phyloP scores from a whole-genome alignment of 1,140 invertebrate genomes.

The Glomeris maerens region DNA sequence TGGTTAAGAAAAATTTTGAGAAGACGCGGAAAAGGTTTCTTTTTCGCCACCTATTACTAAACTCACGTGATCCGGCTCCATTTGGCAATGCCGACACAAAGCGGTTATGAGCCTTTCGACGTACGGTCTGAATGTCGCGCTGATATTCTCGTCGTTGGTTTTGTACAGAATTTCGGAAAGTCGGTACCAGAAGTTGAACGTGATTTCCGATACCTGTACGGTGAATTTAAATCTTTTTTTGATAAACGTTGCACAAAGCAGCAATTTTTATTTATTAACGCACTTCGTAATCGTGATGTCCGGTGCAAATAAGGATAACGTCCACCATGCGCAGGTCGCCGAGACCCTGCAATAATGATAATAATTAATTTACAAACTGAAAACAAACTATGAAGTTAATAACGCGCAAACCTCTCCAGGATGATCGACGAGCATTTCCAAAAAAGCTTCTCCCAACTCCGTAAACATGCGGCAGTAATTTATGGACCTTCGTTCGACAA shows the following conservation, averaged over 20 bases:
- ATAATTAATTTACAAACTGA: conserved; percentile 2
- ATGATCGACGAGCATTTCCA: conserved; percentile 58
- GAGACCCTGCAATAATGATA: conserved; percentile 26
- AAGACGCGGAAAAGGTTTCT: no score
- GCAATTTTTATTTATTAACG: no score
- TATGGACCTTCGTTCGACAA: conserved; percentile 45
- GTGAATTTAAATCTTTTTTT: not conserved
- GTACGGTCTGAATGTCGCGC: conserved; percentile 69
- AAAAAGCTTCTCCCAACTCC: conserved; percentile 78
- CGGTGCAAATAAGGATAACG: conserved; percentile 76
- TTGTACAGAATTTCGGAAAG: conserved; percentile 88
- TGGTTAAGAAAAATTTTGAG: conserved; percentile 23
- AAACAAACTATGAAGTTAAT: not conserved
- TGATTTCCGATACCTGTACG: conserved; percentile 79
- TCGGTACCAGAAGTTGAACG: conserved; percentile 93
- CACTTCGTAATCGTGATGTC: conserved; percentile 93
- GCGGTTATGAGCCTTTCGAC: conserved; percentile 74
- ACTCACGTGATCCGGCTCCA: conserved; percentile 74
- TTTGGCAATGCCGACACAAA: conserved; percentile 71
- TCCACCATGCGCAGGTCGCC: conserved; percentile 75
- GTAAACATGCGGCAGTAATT: conserved; percentile 93
- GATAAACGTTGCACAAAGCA: not conserved
- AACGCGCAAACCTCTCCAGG: conserved; percentile 28
- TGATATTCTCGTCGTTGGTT: conserved; percentile 61
- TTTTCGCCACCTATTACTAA: no score